A percentile compares a stretch with the other conserved stretches of the same genome.
Evolutionary conservation across 2,797 vertebrate species (phyloP).

Genomic region (Crenichthys baileyi): DNA sequence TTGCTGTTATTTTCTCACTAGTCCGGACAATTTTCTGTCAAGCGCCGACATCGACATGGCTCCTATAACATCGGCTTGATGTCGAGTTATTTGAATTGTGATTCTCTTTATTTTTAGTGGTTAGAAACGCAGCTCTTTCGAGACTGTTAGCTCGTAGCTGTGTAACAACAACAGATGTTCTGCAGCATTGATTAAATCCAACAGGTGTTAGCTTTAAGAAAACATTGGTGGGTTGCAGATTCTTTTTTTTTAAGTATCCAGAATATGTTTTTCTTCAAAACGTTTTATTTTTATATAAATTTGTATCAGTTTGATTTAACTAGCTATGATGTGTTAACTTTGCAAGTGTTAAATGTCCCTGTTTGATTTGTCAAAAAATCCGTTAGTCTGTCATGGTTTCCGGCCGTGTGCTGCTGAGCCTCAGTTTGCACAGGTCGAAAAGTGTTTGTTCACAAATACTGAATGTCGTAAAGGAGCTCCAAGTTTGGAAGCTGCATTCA

Average conservation of each 20-base stretch:
- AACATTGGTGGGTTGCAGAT: not conserved
- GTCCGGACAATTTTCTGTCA: not conserved
- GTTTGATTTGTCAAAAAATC: not conserved
- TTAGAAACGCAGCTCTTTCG: not conserved
- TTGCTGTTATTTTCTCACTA: not conserved
- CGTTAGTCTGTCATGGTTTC: slow-evolving; percentile 51
- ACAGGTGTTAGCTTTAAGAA: slow-evolving; percentile 45
- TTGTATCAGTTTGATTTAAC: not conserved
- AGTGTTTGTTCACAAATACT: not conserved
- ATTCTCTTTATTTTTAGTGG: not conserved
- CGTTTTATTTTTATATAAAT: not conserved
- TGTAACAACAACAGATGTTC: slow-evolving; percentile 15
- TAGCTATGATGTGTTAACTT: not conserved
- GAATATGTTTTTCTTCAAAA: not conserved
- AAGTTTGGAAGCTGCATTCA: slow-evolving; percentile 1
- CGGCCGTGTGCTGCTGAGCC: slow-evolving; percentile 27
- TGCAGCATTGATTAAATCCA: slow-evolving; percentile 38
- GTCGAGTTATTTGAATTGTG: not conserved
- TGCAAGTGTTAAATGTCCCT: not conserved
- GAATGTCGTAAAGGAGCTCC: not conserved
- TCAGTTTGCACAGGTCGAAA: slow-evolving; percentile 19
- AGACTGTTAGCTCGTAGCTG: slow-evolving; percentile 25
- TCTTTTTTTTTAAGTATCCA: not conserved
- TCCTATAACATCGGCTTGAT: not conserved
- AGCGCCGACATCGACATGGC: rapidly evolving